These are phyloP conservation scores for Buathra laborator DNA, from an alignment of 2,888 invertebrate species.

Conservation along the genomic window DNA sequence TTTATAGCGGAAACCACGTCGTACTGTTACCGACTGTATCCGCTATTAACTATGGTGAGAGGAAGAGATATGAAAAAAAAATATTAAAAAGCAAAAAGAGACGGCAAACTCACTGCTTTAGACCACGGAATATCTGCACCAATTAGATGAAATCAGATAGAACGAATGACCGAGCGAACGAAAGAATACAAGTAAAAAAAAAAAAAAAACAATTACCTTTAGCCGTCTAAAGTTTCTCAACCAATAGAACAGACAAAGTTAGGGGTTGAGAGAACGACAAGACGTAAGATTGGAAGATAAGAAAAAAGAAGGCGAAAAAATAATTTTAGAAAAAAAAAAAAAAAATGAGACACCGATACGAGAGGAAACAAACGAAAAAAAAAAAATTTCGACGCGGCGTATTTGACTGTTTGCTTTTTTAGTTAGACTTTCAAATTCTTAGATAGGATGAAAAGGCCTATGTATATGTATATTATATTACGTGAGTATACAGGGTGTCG, in stretches of 20 bases:
- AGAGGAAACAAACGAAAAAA: constrained; percentile 54
- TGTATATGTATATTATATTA: constrained; percentile 59
- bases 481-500: constrained; percentile 50
- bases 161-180: constrained; percentile 29
- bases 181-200: constrained; percentile 21
- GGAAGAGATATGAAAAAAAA: neutral
- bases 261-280: constrained; percentile 41
- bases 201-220: constrained; percentile 10
- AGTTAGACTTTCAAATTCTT: constrained; percentile 82
- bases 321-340: constrained; percentile 12
- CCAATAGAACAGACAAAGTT: constrained; percentile 36
- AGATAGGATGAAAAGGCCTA: constrained; percentile 82
- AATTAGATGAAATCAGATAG: constrained; percentile 45
- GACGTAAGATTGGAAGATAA: constrained; percentile 3
- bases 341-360: constrained; percentile 48
- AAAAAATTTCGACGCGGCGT: constrained; percentile 59
- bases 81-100: constrained; percentile 13
- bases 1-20: neutral
- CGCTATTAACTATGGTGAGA: neutral
- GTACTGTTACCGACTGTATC: neutral
- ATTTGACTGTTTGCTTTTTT: constrained; percentile 77
- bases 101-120: constrained; percentile 32
- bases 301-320: constrained; percentile 19
- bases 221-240: constrained; percentile 34
- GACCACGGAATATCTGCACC: constrained; percentile 41